phyloP scores from a whole-genome alignment of 2,888 invertebrate species.

The Copidosoma aretas region DNA sequence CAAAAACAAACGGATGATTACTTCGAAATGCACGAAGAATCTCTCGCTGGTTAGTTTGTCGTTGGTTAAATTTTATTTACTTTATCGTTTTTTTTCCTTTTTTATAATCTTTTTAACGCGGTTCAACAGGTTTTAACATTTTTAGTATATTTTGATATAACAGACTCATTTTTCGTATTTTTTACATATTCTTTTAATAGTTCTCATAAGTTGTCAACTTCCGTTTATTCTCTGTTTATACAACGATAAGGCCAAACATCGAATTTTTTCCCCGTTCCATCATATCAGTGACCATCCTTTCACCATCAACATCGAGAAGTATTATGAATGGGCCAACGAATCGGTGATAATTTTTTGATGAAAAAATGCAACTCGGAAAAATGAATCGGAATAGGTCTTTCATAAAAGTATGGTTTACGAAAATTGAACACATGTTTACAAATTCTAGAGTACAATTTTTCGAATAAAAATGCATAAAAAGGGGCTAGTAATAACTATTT shows the following conservation, averaged over 20 bases:
- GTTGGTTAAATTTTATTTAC: no score
- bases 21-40: slow-evolving; percentile 21
- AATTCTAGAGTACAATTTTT: not conserved
- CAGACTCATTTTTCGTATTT: not conserved
- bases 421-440: not conserved
- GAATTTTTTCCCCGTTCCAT: not conserved
- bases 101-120: slow-evolving; percentile 28
- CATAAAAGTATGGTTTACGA: not conserved
- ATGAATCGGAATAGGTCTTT: not conserved
- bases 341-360: no score
- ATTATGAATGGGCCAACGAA: no score
- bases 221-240: not conserved
- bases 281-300: not conserved
- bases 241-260: not conserved
- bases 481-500: no score
- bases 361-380: not conserved
- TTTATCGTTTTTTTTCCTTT: slow-evolving; percentile 29
- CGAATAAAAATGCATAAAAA: no score
- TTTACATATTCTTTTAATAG: not conserved
- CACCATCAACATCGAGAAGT: not conserved
- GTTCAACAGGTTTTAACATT: not conserved
- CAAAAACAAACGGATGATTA: slow-evolving; percentile 27
- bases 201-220: not conserved
- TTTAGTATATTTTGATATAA: no score
- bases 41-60: slow-evolving; percentile 4